Evolutionary conservation across 2,113 vertebrate genomes (phyloP).

Genomic region (Hucho hucho): DNA sequence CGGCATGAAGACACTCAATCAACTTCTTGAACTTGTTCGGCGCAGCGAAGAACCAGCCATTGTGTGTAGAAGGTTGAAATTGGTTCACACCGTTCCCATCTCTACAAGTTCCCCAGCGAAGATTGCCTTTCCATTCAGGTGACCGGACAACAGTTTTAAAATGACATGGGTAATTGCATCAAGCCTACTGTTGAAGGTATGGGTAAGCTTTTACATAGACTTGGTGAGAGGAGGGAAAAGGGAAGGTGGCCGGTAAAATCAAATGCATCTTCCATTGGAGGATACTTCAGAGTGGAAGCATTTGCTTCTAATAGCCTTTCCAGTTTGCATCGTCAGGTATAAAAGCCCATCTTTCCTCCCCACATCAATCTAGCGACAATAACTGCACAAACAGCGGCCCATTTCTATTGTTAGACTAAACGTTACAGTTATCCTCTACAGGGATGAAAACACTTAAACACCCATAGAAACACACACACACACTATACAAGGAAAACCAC

Average conservation of each 20-base stretch:
- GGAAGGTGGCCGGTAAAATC: conserved; percentile 37
- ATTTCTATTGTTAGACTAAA: conserved; percentile 59
- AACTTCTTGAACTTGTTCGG: neutral
- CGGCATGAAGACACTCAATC: neutral
- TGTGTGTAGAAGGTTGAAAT: neutral
- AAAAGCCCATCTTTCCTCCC: conserved; percentile 53
- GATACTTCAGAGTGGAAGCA: conserved; percentile 43
- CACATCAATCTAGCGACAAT: conserved; percentile 68
- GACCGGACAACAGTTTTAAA: neutral
- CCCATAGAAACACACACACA: conserved; percentile 17
- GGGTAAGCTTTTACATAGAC: conserved; percentile 45
- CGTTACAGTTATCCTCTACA: conserved; percentile 61
- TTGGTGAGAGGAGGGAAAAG: conserved; percentile 6
- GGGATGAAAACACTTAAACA: conserved; percentile 57
- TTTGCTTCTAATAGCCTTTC: conserved; percentile 63
- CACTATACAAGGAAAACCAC: conserved; percentile 16
- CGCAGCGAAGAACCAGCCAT: neutral
- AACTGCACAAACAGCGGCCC: conserved; percentile 65
- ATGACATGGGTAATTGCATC: conserved; percentile 34
- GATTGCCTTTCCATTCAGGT: neutral
- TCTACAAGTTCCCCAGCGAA: no score
- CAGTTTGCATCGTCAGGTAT: conserved; percentile 58
- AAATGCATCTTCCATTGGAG: conserved; percentile 45
- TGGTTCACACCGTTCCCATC: neutral
- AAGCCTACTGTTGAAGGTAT: conserved; percentile 39